Evolutionary conservation across 2,888 invertebrate genomes (phyloP).

Genomic region (Leptopilina syphax): DNA sequence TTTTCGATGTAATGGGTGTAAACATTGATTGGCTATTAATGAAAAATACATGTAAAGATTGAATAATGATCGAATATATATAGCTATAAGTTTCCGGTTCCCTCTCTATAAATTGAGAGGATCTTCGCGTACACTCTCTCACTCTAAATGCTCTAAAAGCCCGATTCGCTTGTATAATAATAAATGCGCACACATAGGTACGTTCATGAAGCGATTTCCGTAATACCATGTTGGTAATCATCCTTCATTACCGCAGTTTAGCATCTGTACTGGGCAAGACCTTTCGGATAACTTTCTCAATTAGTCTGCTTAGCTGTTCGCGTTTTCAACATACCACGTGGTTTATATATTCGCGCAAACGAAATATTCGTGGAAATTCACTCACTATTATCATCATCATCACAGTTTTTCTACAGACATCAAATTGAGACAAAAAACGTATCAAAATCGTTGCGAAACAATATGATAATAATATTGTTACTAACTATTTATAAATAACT

Average conservation of each 20-base stretch:
- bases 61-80: background rate
- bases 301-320: slow-evolving; percentile 19
- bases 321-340: slow-evolving; percentile 1
- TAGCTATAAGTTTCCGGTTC: slow-evolving; percentile 1
- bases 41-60: slow-evolving; percentile 2
- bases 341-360: slow-evolving; percentile 1
- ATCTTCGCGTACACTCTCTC: background rate
- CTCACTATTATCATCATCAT: background rate
- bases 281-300: slow-evolving; percentile 27
- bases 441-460: too few species aligned
- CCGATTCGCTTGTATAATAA: slow-evolving; percentile 5
- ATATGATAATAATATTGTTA: too few species aligned
- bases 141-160: slow-evolving; percentile 22
- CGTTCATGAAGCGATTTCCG: slow-evolving; percentile 23
- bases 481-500: too few species aligned
- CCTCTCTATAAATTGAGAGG: background rate
- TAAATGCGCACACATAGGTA: slow-evolving; percentile 22
- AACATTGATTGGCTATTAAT: slow-evolving; percentile 21
- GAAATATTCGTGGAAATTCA: background rate
- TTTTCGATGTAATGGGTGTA: slow-evolving; percentile 13
- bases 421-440: too few species aligned
- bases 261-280: slow-evolving; percentile 14
- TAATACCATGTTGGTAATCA: slow-evolving; percentile 20
- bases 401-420: too few species aligned
- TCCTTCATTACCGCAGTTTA: slow-evolving; percentile 34